phyloP scores from a whole-genome alignment of 2,888 invertebrate genomes.

The Iselma pallidipennis region DNA sequence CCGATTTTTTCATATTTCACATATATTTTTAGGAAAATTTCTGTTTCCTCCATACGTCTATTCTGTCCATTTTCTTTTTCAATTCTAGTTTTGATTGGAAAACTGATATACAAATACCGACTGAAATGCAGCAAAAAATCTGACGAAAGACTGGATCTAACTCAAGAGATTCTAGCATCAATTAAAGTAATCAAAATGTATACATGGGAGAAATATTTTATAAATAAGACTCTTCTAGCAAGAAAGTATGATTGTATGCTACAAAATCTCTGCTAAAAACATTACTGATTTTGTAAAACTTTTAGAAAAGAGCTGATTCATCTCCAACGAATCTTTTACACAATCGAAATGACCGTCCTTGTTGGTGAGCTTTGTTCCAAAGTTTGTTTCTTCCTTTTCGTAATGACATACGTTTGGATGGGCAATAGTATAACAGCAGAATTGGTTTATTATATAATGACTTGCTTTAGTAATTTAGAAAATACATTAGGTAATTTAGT shows the following conservation, averaged over 20 bases:
- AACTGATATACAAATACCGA: conserved; percentile 30
- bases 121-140: conserved; percentile 44
- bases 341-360: conserved; percentile 43
- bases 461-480: conserved; percentile 84
- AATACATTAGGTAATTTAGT: conserved; percentile 88
- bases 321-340: conserved; percentile 44
- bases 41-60: no score
- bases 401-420: conserved; percentile 66
- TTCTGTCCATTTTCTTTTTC: conserved; percentile 51
- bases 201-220: conserved; percentile 42
- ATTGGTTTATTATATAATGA: conserved; percentile 84
- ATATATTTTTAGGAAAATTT: no score
- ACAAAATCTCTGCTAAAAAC: background rate
- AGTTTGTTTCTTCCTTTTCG: conserved; percentile 49
- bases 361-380: conserved; percentile 45
- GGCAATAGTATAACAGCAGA: conserved; percentile 78
- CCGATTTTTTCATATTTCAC: no score
- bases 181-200: conserved; percentile 47
- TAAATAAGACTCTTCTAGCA: conserved; percentile 59
- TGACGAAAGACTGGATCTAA: conserved; percentile 38
- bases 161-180: conserved; percentile 41
- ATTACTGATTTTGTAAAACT: conserved; percentile 19
- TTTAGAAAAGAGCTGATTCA: conserved; percentile 70
- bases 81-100: conserved; percentile 44
- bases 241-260: conserved; percentile 31